Base-by-base conservation (phyloP, 2,888 invertebrate species). In the Petrolisthes manimaculis region DNA sequence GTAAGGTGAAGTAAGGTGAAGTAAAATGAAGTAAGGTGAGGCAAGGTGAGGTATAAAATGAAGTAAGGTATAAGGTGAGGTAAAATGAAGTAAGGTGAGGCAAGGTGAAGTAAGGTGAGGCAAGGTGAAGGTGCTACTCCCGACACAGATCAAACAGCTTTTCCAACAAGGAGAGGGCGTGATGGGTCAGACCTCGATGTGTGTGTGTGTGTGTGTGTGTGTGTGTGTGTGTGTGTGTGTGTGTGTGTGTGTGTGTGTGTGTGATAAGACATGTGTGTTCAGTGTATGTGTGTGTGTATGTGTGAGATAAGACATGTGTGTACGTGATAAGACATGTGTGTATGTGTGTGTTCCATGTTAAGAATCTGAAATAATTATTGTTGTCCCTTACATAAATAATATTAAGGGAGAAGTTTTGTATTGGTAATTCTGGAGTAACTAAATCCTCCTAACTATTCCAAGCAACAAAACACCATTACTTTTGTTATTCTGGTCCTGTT, bases 201-300 rank as follows among this genome's bases (percentile, higher is more conserved):
- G 61, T 61, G 61, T 61, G 61, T 61, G 61, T 61, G 61, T 61
- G 61, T 61, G 61, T 61, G 61, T 61, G 61, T 61, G 61, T 61
- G 61, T 61, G 61, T 61, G 61, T 61, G 61, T 61, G 61, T 61
- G 61, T 61, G 61, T 61, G 61, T 61, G 8, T 12, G 8, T 71
- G 71, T 71, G n/a, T 71, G n/a, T 71, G n/a, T 71, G n/a, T 71
- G 21, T 71, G 21, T 71, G 18, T n/a, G 14, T n/a, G 71, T 71
- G 3, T 2, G 61, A 61, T 61, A 9, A 61, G 61, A 61, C 61
- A 61, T 18, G 21, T n/a, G 61, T 61, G 61, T 61, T 37, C 37
- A 37, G 61, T 61, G 61, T 61, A 18, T 61, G 61, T 61, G 61
- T 61, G 6, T 61, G 14, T 61, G 6, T 61, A 61, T 61, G 6